A percentile compares a stretch with the other conserved stretches of the same genome.
These are phyloP conservation scores for Drosophila formosana DNA, from an alignment of 2,888 invertebrate genomes.

Conservation along the genomic window DNA sequence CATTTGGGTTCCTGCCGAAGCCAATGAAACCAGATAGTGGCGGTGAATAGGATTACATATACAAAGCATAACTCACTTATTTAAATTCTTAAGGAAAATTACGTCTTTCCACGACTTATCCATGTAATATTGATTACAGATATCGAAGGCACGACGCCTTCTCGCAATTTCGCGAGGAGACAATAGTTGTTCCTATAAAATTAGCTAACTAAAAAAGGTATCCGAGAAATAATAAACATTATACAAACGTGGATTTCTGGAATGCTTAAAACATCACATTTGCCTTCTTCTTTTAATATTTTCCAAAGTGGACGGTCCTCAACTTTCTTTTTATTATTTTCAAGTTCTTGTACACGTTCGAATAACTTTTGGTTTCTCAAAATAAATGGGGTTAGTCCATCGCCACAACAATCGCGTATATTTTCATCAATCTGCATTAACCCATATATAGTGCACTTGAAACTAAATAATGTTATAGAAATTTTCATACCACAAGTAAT, in stretches of 20 bases:
- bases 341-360: slow-evolving; percentile 56
- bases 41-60: not conserved
- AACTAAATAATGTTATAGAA: slow-evolving; percentile 15
- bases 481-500: slow-evolving; percentile 67
- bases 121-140: slow-evolving; percentile 81
- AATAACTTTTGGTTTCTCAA: slow-evolving; percentile 73
- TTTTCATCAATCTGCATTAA: slow-evolving; percentile 70
- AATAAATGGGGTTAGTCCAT: slow-evolving; percentile 74
- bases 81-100: slow-evolving; percentile 72
- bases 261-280: slow-evolving; percentile 81
- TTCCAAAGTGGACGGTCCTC: slow-evolving; percentile 80
- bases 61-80: slow-evolving; percentile 33
- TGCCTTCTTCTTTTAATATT: slow-evolving; percentile 71
- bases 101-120: slow-evolving; percentile 81
- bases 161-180: slow-evolving; percentile 79
- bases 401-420: slow-evolving; percentile 76
- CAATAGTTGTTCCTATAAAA: slow-evolving; percentile 67
- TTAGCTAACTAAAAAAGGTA: not conserved
- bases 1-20: slow-evolving; percentile 55
- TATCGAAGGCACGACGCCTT: slow-evolving; percentile 71
- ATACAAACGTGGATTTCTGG: slow-evolving; percentile 74
- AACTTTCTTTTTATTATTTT: slow-evolving; percentile 45
- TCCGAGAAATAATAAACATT: not conserved
- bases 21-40: too few relatives aligned
- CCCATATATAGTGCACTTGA: not conserved